phyloP scores from a whole-genome alignment of 2,888 invertebrate species.

The Rhyacophila evoluta region DNA sequence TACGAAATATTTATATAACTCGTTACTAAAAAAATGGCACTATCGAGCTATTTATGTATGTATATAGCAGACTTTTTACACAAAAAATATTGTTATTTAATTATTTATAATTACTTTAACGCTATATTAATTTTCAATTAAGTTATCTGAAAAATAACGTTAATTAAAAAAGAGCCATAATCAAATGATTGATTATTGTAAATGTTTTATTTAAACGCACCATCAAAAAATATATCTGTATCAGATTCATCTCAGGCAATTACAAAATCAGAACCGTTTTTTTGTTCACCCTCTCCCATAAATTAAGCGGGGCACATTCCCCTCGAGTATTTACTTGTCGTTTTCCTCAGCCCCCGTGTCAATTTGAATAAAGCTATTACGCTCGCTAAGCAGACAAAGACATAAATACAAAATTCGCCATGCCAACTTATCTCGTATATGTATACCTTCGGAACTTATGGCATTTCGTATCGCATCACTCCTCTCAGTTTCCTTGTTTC shows the following conservation, averaged over 20 bases:
- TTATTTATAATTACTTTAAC: too few species aligned
- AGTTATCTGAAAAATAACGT: too few species aligned
- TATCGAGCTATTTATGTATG: too few species aligned
- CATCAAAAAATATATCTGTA: background rate
- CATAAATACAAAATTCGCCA: constrained; percentile 39
- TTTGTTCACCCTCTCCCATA: background rate
- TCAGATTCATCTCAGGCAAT: background rate
- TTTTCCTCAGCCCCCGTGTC: constrained; percentile 35
- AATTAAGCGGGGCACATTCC: background rate
- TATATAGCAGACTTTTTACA: too few species aligned
- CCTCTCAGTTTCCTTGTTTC: background rate
- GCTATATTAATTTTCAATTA: too few species aligned
- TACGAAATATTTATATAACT: too few species aligned
- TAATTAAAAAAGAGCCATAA: too few species aligned
- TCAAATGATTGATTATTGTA: too few species aligned
- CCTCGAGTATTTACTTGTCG: constrained; percentile 17
- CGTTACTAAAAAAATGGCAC: too few species aligned
- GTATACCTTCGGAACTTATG: background rate
- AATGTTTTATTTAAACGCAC: too few species aligned
- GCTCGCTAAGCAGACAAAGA: constrained; percentile 35
- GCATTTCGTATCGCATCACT: constrained; percentile 15
- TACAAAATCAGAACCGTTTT: constrained; percentile 10
- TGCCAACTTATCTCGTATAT: constrained; percentile 30
- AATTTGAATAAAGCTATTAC: constrained; percentile 50
- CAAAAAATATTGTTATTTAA: too few species aligned